phyloP scores from a whole-genome alignment of 2,888 invertebrate genomes.

The Euproctis similis region DNA sequence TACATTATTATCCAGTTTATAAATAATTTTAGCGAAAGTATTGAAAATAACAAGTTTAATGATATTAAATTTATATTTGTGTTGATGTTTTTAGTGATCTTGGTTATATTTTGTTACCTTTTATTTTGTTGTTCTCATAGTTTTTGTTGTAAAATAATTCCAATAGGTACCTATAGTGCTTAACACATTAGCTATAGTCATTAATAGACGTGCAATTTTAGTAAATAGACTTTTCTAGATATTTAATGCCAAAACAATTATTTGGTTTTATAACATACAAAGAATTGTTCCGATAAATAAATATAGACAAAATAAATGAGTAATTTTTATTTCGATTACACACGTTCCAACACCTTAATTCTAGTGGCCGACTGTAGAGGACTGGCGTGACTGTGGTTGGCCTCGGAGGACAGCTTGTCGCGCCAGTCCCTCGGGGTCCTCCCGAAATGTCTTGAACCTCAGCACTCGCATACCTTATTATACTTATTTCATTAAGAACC shows the following conservation, averaged over 20 bases:
- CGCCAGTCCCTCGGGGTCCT: too few relatives aligned
- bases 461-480: too few relatives aligned
- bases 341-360: too few relatives aligned
- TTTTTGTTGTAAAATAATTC: conserved; percentile 39
- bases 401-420: too few relatives aligned
- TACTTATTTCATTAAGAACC: too few relatives aligned
- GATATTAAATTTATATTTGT: too few relatives aligned
- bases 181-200: conserved; percentile 29
- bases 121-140: conserved; percentile 27
- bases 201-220: conserved; percentile 69
- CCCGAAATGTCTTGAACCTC: too few relatives aligned
- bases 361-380: too few relatives aligned
- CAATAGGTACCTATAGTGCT: conserved; percentile 17
- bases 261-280: conserved; percentile 66
- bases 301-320: conserved; percentile 28
- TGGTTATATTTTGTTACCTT: conserved; percentile 22
- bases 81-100: conserved; percentile 42
- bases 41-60: too few relatives aligned
- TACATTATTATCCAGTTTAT: too few relatives aligned
- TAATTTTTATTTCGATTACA: conserved; percentile 23
- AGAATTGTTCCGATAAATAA: conserved; percentile 66
- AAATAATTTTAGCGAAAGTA: too few relatives aligned
- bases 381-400: too few relatives aligned
- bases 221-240: conserved; percentile 48
- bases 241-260: conserved; percentile 59